Evolutionary conservation across 2,113 vertebrate species (phyloP), one percentile per base, ranked within the genome.

Genomic region (Vulpes lagopus): DNA sequence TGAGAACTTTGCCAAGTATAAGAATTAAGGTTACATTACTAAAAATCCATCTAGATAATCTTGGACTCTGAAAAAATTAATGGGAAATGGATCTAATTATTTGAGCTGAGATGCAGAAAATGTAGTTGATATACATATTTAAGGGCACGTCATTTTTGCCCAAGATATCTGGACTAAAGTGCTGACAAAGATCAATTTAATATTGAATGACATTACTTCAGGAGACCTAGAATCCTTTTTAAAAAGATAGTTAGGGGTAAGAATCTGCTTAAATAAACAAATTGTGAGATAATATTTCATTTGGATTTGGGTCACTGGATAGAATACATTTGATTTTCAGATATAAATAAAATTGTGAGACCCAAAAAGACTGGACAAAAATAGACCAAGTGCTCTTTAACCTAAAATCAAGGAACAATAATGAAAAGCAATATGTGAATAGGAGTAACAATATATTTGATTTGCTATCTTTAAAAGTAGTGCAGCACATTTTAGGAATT

Each of bases 31-130:
- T 93, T 93, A 82, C 8, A 89, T 93, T 95, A 85, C 43, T 91
- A 82, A 97, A 96, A 96, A 87, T 91, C 74, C 81, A 86, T 91
- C 81, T 81, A 73, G 27, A 97, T 73, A 87, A 97, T 97, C 81
- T 94, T 91, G 35, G 27, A 10, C 49, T 95, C 76, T 96, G 74
- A 94, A 97, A 96, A 91, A 95, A 25, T 76, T 65, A 95, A 93
- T 96, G 76, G 55, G 27, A 95, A 98, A 60, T 81, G 81, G 23
- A 85, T 64, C 30, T 97, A 97, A 96, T 95, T 95, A 97, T 95
- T 91, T 95, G 43, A 97, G 15, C 27, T 86, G 83, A 92, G 55
- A 74, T 95, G n/a, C 38, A 96, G 64, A 96, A 96, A 91, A 87
- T 94, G 51, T 71, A 91, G 91, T 69, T 95, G 89, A 95, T 79